A percentile compares a stretch with the other conserved stretches of the same genome.
phyloP scores from a whole-genome alignment of 2,113 vertebrate genomes.

The Gambusia affinis region DNA sequence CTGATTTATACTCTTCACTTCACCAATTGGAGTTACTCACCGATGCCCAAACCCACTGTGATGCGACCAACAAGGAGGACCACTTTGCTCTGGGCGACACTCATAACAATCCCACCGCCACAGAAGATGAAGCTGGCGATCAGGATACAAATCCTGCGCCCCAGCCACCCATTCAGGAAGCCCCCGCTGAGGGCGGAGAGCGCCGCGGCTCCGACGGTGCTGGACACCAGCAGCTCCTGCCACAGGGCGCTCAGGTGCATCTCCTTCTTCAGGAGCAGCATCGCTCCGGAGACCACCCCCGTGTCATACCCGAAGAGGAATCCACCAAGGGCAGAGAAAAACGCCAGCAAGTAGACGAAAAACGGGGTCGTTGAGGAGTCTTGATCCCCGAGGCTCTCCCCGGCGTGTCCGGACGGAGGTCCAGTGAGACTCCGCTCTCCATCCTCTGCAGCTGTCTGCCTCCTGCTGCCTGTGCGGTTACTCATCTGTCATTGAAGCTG shows the following conservation, averaged over 20 bases:
- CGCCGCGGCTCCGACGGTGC: slow-evolving; percentile 92
- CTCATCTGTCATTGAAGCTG: slow-evolving; percentile 80
- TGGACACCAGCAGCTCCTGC: slow-evolving; percentile 96
- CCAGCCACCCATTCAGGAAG: slow-evolving; percentile 82
- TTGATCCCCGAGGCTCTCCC: slow-evolving; percentile 76
- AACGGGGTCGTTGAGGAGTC: slow-evolving; percentile 70
- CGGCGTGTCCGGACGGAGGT: slow-evolving; percentile 25
- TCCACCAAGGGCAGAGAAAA: slow-evolving; percentile 92
- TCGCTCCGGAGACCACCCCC: slow-evolving; percentile 94
- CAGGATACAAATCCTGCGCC: slow-evolving; percentile 89
- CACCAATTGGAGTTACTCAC: slow-evolving; percentile 74
- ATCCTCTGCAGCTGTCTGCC: slow-evolving; percentile 71
- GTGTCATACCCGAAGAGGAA: slow-evolving; percentile 98
- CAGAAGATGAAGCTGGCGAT: slow-evolving; percentile 88
- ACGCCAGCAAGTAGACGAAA: slow-evolving; percentile 81
- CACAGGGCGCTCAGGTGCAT: slow-evolving; percentile 88
- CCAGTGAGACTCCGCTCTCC: slow-evolving; percentile 84
- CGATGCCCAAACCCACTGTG: slow-evolving; percentile 91
- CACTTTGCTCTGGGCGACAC: slow-evolving; percentile 82
- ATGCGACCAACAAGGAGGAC: slow-evolving; percentile 89
- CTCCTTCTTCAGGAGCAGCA: slow-evolving; percentile 93
- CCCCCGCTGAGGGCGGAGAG: slow-evolving; percentile 88
- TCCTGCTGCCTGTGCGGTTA: slow-evolving; percentile 81
- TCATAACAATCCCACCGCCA: slow-evolving; percentile 83
- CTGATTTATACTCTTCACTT: too few species aligned